Conservation (phyloP, 2,113 vertebrate genomes). For the Alosa alosa region DNA sequence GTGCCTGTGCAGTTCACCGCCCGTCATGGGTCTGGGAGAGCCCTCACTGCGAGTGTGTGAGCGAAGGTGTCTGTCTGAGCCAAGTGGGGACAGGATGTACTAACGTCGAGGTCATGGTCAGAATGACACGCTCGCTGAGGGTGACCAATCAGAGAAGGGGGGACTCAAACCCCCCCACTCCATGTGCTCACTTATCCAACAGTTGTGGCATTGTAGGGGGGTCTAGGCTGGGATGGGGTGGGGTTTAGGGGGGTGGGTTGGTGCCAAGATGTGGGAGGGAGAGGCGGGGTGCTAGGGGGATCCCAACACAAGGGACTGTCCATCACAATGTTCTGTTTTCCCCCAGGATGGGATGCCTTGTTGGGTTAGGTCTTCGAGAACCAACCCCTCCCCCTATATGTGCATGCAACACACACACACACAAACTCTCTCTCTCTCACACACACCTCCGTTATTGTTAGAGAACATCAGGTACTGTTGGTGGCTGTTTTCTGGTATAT, state of each 20-base stretch:
- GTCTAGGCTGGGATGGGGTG: not conserved
- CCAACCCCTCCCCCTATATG: no score
- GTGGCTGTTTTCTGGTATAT: no score
- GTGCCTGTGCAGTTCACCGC: not conserved
- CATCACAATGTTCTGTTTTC: not conserved
- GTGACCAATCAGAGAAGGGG: not conserved
- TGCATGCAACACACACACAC: not conserved
- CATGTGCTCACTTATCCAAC: not conserved
- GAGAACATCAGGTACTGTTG: no score
- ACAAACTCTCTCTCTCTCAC: no score
- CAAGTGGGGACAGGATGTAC: not conserved
- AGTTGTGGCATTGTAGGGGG: not conserved
- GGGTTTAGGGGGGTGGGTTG: not conserved
- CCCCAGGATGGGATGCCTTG: not conserved
- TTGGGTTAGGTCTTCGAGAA: no score
- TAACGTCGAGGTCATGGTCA: not conserved
- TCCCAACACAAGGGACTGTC: constrained; percentile 28
- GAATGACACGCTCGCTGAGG: not conserved
- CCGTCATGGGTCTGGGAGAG: not conserved
- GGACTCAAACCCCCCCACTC: no score
- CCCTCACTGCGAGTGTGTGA: not conserved
- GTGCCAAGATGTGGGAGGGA: not conserved
- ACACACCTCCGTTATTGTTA: not conserved
- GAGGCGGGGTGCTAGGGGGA: constrained; percentile 1
- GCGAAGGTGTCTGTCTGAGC: not conserved